Conservation (phyloP, 1,140 invertebrate species). For the Zophobas atratus region DNA sequence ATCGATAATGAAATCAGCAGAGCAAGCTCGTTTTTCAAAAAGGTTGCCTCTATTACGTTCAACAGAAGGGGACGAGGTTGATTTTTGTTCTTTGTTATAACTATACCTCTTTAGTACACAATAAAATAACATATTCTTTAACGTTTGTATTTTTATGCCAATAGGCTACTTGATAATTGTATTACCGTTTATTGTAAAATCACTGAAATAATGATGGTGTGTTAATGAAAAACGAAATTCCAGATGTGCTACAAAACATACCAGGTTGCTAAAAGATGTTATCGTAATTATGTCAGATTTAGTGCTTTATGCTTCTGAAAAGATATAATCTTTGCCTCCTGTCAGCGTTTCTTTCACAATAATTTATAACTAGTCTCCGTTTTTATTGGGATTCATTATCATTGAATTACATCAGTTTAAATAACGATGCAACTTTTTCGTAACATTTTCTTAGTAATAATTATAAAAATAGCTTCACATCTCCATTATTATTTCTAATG, state of each 20-base stretch:
- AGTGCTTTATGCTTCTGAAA: slow-evolving; percentile 16
- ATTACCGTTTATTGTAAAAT: no score
- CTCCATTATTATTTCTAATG: no score
- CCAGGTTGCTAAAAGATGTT: slow-evolving; percentile 23
- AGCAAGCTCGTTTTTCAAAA: slow-evolving; percentile 43
- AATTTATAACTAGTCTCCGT: slow-evolving; percentile 3
- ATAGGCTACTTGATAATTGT: neutral
- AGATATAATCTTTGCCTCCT: neutral
- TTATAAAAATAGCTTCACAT: neutral
- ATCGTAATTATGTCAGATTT: neutral
- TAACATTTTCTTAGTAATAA: neutral
- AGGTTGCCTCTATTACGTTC: slow-evolving; percentile 11
- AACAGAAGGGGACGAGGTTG: neutral
- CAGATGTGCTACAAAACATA: neutral
- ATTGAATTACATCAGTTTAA: neutral
- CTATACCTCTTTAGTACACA: slow-evolving; percentile 32
- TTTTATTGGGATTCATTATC: slow-evolving; percentile 2
- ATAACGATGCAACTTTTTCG: neutral
- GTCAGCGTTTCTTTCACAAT: neutral
- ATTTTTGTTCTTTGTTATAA: slow-evolving; percentile 36
- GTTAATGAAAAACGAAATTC: neutral
- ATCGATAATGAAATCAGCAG: slow-evolving; percentile 47
- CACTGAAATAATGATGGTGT: no score
- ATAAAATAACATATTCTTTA: slow-evolving; percentile 4
- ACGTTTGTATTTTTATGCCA: neutral